Conservation (phyloP, 2,797 vertebrate genomes). For the Lerista edwardsae region DNA sequence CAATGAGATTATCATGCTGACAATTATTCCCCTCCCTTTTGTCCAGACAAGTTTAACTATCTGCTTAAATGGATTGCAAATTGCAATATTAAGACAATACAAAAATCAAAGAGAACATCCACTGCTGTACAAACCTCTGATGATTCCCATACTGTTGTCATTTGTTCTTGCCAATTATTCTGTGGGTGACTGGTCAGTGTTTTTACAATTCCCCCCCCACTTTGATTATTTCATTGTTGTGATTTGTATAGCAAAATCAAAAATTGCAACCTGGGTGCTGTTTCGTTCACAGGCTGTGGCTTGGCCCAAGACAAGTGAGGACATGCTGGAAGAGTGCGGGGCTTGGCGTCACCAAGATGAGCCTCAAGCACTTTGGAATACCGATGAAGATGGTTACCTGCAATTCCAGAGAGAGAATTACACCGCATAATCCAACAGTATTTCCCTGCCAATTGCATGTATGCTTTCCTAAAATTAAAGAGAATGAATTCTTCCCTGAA, state of each 20-base stretch:
- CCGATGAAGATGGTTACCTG: constrained; percentile 97
- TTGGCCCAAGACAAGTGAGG: constrained; percentile 98
- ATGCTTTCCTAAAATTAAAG: background rate
- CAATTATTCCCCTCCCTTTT: background rate
- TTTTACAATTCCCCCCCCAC: too few relatives aligned
- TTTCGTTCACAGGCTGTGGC: constrained; percentile 96
- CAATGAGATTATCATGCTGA: background rate
- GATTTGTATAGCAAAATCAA: background rate
- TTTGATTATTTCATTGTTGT: background rate
- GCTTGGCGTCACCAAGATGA: constrained; percentile 93
- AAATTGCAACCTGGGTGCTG: constrained; percentile 88
- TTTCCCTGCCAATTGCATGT: too few relatives aligned
- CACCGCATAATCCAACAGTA: background rate
- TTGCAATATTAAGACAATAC: background rate
- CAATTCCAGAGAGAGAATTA: background rate
- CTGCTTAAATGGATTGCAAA: constrained; percentile 33
- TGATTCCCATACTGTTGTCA: too few relatives aligned
- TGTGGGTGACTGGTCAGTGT: too few relatives aligned
- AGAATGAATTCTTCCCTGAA: background rate
- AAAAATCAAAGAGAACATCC: constrained; percentile 26
- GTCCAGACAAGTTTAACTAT: constrained; percentile 14
- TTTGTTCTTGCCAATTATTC: too few relatives aligned
- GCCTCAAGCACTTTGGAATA: constrained; percentile 98
- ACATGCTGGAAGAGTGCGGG: constrained; percentile 93
- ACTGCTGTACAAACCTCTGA: background rate